Conservation (phyloP, 2,888 invertebrate species). For the Apodemia duryi region DNA sequence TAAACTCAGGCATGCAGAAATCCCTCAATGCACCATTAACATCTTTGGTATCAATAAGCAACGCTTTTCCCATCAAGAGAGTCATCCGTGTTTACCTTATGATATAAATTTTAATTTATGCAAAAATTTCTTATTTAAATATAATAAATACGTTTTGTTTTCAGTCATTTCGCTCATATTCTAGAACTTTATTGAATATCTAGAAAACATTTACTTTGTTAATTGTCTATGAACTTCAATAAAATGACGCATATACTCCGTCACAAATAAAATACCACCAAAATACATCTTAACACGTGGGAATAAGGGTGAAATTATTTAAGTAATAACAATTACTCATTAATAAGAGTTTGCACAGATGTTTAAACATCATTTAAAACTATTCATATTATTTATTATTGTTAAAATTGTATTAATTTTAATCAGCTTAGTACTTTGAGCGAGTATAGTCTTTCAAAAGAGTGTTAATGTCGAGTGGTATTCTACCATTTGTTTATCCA, state of each 20-base stretch:
- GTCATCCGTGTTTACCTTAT: too few species aligned
- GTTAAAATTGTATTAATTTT: slow-evolving; percentile 2
- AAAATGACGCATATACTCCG: neutral
- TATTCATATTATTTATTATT: slow-evolving; percentile 6
- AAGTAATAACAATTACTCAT: neutral
- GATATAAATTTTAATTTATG: too few species aligned
- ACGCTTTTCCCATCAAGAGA: too few species aligned
- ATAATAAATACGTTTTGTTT: too few species aligned
- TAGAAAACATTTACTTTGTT: neutral
- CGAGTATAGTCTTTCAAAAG: neutral
- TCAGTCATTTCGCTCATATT: neutral
- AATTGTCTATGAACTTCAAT: slow-evolving; percentile 1
- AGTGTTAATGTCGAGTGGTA: too few species aligned
- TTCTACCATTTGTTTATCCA: too few species aligned
- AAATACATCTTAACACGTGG: neutral
- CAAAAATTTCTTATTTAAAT: too few species aligned
- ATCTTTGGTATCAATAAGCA: too few species aligned
- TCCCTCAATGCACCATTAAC: too few species aligned
- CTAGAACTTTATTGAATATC: neutral
- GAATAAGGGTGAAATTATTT: neutral
- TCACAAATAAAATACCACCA: neutral
- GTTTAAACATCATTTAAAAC: neutral
- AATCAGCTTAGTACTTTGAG: slow-evolving; percentile 7
- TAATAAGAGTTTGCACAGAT: neutral
- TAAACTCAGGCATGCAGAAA: too few species aligned